Base-by-base conservation (phyloP, 2,888 invertebrate genomes). In the Amorpha juglandis region DNA sequence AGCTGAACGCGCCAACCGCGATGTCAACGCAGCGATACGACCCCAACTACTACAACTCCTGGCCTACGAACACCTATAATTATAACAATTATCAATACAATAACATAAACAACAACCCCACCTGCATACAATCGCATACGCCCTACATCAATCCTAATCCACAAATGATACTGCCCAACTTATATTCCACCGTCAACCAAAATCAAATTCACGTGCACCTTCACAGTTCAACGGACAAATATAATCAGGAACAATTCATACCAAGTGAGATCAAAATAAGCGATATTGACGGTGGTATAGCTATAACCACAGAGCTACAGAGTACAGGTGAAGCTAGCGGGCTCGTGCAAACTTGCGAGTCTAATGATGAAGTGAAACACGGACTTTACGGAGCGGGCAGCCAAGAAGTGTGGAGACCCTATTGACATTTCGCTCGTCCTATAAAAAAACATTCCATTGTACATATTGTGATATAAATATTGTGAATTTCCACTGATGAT, bases 201-300 rank as follows among this genome's bases (percentile, higher is more conserved):
- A 97, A 97, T 86, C 97, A 97, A 92, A 97, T 97, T 69, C 97
- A 97, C 81, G 94, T 97, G 27, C 97, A 97, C 78, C 86, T 96
- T 38, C 97, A 97, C 85, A 95, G 95, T 63, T 91, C 94, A 19
- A 89, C 94, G 7, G 96, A 96, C 64, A 96, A 95, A 82, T 87
- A 95, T 72, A 95, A 95, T 72, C 76, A 95, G 72, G 96, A 96
- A 73, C 95, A 95, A 79, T 95, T 95, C 73, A 88, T 95, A 69
- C 94, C 94, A 62, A 89, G 92, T 71, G 94, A 94, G 76, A 91
- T 95, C 62, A 95, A 95, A 76, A 95, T 95, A 66, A 95, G 95
- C 72, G 95, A 95, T 74, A 91, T 94, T 19, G 92, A 92, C 67
- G 92, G 93, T 19, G 94, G 95, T 4, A 94, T 95, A 16, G 95